These are phyloP conservation scores for Prunella strophiata DNA, from an alignment of 2,797 vertebrate species.

Conservation along the genomic window DNA sequence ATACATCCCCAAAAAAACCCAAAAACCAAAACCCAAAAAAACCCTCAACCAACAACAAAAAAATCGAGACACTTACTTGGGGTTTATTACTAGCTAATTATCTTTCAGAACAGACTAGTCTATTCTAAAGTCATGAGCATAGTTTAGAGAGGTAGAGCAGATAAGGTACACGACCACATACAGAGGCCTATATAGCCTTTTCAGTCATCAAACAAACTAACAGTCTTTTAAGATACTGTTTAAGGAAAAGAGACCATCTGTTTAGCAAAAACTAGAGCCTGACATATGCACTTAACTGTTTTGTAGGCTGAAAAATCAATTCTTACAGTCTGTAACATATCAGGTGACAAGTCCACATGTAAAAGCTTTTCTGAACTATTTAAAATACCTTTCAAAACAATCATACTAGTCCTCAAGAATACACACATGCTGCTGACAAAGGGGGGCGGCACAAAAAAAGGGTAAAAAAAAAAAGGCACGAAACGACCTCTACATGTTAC, in stretches of 20 bases:
- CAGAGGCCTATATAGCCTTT: neutral
- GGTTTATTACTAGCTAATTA: neutral
- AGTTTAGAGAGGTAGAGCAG: neutral
- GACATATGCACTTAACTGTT: neutral
- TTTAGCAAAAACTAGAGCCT: neutral
- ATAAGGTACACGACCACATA: neutral
- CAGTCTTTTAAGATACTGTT: neutral
- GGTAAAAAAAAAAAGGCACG: neutral
- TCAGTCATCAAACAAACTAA: neutral
- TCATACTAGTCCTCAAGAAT: neutral
- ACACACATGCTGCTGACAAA: neutral
- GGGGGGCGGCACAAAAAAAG: neutral
- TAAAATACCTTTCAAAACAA: neutral
- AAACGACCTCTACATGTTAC: neutral
- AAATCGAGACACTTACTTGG: neutral
- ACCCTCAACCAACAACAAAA: neutral
- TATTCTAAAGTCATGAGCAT: neutral
- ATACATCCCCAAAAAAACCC: neutral
- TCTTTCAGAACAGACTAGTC: neutral
- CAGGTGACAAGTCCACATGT: neutral
- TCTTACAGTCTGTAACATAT: neutral
- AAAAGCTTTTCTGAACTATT: neutral
- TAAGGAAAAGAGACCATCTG: neutral
- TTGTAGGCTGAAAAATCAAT: neutral
- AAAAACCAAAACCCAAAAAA: neutral